Base-by-base conservation (phyloP, 1,140 invertebrate species). In the Listronotus oregonensis region DNA sequence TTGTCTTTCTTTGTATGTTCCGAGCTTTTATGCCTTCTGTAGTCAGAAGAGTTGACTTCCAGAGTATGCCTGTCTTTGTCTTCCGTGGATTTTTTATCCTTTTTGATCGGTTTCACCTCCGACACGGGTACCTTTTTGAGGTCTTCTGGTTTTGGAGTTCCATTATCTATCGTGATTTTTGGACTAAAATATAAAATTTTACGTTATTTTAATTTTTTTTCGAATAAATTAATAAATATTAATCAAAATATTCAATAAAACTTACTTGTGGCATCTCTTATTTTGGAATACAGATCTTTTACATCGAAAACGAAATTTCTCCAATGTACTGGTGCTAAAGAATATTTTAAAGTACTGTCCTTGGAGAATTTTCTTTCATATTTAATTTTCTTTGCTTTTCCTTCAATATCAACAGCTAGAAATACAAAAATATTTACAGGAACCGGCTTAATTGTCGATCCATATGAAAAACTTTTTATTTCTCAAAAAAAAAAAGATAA, bases 81-180 rank as follows among this genome's bases (percentile, higher is more conserved):
- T 46, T 71, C 67, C 7, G 42, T 42, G 18, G 51, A 50, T 40
- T 69, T 71, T 42, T 67, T 62, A 39, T 67, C 66, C 51, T 77
- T 76, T 62, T 76, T 78, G 7, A 78, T 75, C 3, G 74, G 74
- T 69, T 77, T 78, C 6, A 75, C 75, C 63, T 77, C 74, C 12
- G 70, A 76, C 9, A 76, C 65, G 0, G 71, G 76, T 1, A 76
- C 73, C 65, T 68, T 71, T 44, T 71, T 72, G 0, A 59, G 34
- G 18, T 76, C 75, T 31, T 72, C 71, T 3, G 59, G 55, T 68
- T 75, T 76, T 15, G 71, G 43, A 8, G 70, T 55, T 12, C 75
- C 76, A 52, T 72, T 76, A 66, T 78, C 76, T 12, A 78, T 78
- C 12, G 64, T 77, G 8, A 78, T 78, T 65, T 76, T 78, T 10